Evolutionary conservation across 2,888 invertebrate species (phyloP).

Genomic region (Torymus tubicola): DNA sequence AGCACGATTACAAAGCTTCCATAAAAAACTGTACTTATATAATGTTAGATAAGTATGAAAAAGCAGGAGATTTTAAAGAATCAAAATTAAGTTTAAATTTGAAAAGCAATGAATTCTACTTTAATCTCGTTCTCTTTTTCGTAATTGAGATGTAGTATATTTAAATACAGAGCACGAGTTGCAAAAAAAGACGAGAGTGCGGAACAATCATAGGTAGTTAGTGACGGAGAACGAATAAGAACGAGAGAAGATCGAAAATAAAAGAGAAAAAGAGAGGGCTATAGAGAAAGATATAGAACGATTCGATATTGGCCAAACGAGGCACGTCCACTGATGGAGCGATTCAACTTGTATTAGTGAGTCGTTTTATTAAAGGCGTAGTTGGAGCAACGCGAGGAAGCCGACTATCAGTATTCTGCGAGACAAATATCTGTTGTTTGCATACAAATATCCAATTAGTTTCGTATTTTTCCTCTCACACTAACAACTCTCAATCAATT

Average conservation of each 20-base stretch:
- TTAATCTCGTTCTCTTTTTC: slow-evolving; percentile 12
- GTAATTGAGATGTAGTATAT: slow-evolving; percentile 34
- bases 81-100: slow-evolving; percentile 35
- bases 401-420: neutral
- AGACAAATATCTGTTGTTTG: slow-evolving; percentile 12
- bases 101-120: slow-evolving; percentile 30
- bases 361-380: slow-evolving; percentile 5
- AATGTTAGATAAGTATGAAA: too few relatives aligned
- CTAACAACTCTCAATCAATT: slow-evolving; percentile 1
- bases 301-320: slow-evolving; percentile 18
- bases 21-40: too few relatives aligned
- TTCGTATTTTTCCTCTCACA: neutral
- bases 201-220: slow-evolving; percentile 42
- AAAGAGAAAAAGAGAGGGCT: neutral
- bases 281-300: neutral
- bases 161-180: slow-evolving; percentile 25
- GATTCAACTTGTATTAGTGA: slow-evolving; percentile 2
- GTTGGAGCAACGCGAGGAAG: neutral
- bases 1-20: too few relatives aligned
- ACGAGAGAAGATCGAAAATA: slow-evolving; percentile 40
- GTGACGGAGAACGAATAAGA: slow-evolving; percentile 47
- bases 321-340: slow-evolving; percentile 8
- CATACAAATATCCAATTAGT: slow-evolving; percentile 21
- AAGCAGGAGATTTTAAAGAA: neutral
- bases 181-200: slow-evolving; percentile 14